These are phyloP conservation scores for Atherinomorus stipes DNA, from an alignment of 2,113 vertebrate species.

Conservation along the genomic window DNA sequence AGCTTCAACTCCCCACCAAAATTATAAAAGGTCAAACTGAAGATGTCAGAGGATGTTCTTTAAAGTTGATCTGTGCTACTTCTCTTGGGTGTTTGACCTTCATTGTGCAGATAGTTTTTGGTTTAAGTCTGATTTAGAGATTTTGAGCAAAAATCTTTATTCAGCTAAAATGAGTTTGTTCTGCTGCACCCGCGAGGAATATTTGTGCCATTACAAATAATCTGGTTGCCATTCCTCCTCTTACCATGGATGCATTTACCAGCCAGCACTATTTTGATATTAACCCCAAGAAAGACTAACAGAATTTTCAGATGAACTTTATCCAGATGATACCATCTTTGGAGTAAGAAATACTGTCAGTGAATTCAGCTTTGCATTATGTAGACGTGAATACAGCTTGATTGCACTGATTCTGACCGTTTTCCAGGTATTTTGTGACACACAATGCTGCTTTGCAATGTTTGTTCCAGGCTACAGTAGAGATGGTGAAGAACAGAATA, in stretches of 20 bases:
- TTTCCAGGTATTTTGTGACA: too few species aligned
- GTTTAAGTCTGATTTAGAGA: neutral
- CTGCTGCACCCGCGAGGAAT: too few species aligned
- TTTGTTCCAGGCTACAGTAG: neutral
- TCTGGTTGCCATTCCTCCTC: too few species aligned
- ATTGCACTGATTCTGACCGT: neutral
- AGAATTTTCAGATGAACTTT: neutral
- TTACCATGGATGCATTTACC: too few species aligned
- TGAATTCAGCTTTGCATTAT: neutral
- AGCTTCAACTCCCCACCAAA: neutral
- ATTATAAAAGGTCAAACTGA: conserved; percentile 1
- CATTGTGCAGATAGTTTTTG: neutral
- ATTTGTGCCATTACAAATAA: too few species aligned
- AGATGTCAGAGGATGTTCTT: conserved; percentile 19
- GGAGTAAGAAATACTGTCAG: neutral
- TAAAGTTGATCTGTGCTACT: neutral
- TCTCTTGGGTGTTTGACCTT: neutral
- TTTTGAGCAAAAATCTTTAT: neutral
- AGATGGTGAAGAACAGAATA: neutral
- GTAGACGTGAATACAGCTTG: neutral
- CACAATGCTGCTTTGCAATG: too few species aligned
- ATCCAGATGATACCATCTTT: neutral
- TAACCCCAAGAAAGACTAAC: too few species aligned
- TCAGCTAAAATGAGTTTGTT: too few species aligned
- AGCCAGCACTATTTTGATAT: too few species aligned